Percentiles rank a stretch among this genome's conserved stretches.
phyloP scores from a whole-genome alignment of 2,888 invertebrate species.

The Oxyteleia sp. region DNA sequence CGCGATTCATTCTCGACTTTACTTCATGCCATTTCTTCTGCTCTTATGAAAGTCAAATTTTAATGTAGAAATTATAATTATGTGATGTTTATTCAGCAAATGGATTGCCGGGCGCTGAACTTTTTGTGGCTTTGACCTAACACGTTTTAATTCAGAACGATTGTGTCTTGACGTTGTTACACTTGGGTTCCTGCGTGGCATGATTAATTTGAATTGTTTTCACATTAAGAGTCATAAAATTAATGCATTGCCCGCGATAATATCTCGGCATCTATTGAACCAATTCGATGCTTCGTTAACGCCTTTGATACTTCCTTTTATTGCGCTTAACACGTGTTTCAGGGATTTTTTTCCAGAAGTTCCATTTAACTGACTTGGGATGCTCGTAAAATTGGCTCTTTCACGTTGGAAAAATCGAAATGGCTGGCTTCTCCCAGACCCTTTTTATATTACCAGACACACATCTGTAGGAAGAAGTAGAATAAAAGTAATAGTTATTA shows the following conservation, averaged over 20 bases:
- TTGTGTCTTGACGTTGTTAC: not conserved
- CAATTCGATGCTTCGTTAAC: conserved; percentile 38
- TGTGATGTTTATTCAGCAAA: conserved; percentile 39
- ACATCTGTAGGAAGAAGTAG: too few species aligned
- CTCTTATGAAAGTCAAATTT: conserved; percentile 57
- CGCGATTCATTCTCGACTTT: conserved; percentile 23
- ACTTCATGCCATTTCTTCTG: conserved; percentile 26
- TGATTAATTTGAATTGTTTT: conserved; percentile 5
- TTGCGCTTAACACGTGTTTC: conserved; percentile 47
- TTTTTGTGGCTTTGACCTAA: conserved; percentile 32
- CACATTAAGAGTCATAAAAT: conserved; percentile 16
- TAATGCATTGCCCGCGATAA: conserved; percentile 14
- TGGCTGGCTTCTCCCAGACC: too few species aligned
- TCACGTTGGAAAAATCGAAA: too few species aligned
- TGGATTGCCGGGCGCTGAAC: conserved; percentile 12
- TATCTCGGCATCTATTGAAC: conserved; percentile 35
- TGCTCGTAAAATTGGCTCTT: too few species aligned
- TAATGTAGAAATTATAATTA: conserved; percentile 49
- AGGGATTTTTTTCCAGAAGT: conserved; percentile 50
- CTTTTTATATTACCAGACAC: too few species aligned
- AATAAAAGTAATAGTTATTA: too few species aligned
- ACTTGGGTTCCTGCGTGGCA: not conserved
- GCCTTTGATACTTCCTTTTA: conserved; percentile 48
- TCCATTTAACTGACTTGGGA: too few species aligned
- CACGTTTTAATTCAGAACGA: conserved; percentile 5